Base-by-base conservation (phyloP, 2,797 vertebrate species). In the Microctenopoma steveboyesi region DNA sequence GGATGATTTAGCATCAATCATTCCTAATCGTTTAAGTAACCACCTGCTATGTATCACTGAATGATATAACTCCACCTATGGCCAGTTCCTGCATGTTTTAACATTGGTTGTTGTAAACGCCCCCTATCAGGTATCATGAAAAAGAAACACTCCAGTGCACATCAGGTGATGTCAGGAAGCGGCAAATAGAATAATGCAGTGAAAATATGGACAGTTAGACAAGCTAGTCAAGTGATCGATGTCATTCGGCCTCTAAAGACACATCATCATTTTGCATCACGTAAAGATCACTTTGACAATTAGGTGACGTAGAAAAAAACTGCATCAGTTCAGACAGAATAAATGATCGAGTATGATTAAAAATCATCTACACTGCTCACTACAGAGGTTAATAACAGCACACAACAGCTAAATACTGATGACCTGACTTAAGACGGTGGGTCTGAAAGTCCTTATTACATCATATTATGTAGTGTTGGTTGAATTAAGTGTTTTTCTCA, bases 1-100 rank as follows among this genome's bases (percentile, higher is more conserved):
- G 54, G 60, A 70, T 3, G n/a, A 85, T 47, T 72, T 45, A 48
- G 68, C 81, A 85, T 88, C 81, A 91, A 82, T 89, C 85, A 86
- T 71, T 83, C 40, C 30, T 79, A 85, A 88, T 86, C 57, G 11
- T 86, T 88, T 78, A 78, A 74, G 68, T 11, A 57, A 52, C 42
- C 74, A 77, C 78, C 25, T 49, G 60, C 73, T 51, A 3, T 63
- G 54, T 16, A 13, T 64, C 46, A 48, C 15, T n/a, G 59, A 72
- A 37, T 39, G 51, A 70, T 68, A 69, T 30, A 55, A 53, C 53
- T 71, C 63, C 60, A 61, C 54, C 56, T 79, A 45, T 7, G 70
- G 72, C 82, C 51, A 66, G 78, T 86, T 58, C 0, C 5, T 73
- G 63, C 82, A 79, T 1, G 87, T 42, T 79, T 57, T 30, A 54